Evolutionary conservation across 2,113 vertebrate species (phyloP).

Genomic region (Anolis carolinensis): DNA sequence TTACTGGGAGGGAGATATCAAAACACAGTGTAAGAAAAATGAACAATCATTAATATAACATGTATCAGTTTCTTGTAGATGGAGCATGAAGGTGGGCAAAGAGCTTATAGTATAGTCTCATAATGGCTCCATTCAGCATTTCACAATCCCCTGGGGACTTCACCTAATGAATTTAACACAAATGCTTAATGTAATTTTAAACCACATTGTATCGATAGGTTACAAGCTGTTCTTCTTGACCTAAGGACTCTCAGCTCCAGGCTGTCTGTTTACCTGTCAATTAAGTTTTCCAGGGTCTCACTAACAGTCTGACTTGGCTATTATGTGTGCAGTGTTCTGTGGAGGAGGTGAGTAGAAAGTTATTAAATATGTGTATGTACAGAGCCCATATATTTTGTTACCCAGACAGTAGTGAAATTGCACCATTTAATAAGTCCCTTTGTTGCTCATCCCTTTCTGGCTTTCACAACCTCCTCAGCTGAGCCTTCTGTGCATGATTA

Average conservation of each 20-base stretch:
- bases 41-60: not conserved
- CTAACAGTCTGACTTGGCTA: constrained; percentile 26
- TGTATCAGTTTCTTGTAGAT: not conserved
- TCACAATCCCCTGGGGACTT: constrained; percentile 13
- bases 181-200: constrained; percentile 51
- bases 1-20: not conserved
- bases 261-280: constrained; percentile 46
- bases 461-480: constrained; percentile 60
- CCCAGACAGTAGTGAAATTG: constrained; percentile 35
- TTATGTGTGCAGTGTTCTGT: constrained; percentile 53
- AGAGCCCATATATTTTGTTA: constrained; percentile 48
- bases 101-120: constrained; percentile 10
- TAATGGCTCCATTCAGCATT: constrained; percentile 33
- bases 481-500: constrained; percentile 46
- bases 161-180: constrained; percentile 25
- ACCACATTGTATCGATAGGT: constrained; percentile 8
- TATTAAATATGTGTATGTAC: constrained; percentile 55
- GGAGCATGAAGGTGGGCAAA: constrained; percentile 32
- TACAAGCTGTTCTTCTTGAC: constrained; percentile 24
- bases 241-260: constrained; percentile 33
- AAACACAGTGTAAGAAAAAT: not conserved
- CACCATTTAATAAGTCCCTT: constrained; percentile 31
- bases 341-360: constrained; percentile 40
- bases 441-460: constrained; percentile 52
- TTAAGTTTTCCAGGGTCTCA: constrained; percentile 44